These are phyloP conservation scores for Rambutsinella grinnellia DNA, from an alignment of 2,888 invertebrate species.

Conservation along the genomic window DNA sequence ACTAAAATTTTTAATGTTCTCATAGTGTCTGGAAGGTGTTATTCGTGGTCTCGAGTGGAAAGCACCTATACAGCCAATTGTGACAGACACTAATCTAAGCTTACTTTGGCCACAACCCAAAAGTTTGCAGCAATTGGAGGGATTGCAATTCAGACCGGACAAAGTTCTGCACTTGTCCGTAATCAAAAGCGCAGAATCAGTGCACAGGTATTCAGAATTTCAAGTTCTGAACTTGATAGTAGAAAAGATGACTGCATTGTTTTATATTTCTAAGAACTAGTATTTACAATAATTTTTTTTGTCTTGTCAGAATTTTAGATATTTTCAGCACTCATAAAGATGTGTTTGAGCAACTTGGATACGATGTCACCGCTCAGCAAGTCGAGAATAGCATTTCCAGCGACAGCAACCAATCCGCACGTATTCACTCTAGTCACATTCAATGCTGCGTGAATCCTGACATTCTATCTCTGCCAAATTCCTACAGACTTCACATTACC, in stretches of 20 bases:
- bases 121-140: slow-evolving; percentile 72
- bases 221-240: no score
- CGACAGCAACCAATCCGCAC: slow-evolving; percentile 52
- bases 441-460: slow-evolving; percentile 73
- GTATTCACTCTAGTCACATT: slow-evolving; percentile 69
- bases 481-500: slow-evolving; percentile 73
- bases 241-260: no score
- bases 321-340: slow-evolving; percentile 72
- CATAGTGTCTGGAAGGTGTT: slow-evolving; percentile 61
- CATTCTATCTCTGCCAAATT: slow-evolving; percentile 70
- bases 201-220: slow-evolving; percentile 66
- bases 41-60: slow-evolving; percentile 66
- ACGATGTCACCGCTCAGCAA: slow-evolving; percentile 69
- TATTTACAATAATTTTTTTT: no score
- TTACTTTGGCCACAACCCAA: slow-evolving; percentile 76
- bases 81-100: slow-evolving; percentile 71
- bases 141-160: slow-evolving; percentile 70
- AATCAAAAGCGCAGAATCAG: slow-evolving; percentile 67
- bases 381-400: slow-evolving; percentile 62
- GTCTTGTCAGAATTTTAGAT: slow-evolving; percentile 70
- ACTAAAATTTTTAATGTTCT: neutral
- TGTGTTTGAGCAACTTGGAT: slow-evolving; percentile 70
- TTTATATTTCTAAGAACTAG: neutral
- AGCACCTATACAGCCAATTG: slow-evolving; percentile 68
- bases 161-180: slow-evolving; percentile 71